Percentiles rank a stretch among this genome's conserved stretches.
Evolutionary conservation across 2,888 invertebrate genomes (phyloP).

Genomic region (Monoplex corrugatus): DNA sequence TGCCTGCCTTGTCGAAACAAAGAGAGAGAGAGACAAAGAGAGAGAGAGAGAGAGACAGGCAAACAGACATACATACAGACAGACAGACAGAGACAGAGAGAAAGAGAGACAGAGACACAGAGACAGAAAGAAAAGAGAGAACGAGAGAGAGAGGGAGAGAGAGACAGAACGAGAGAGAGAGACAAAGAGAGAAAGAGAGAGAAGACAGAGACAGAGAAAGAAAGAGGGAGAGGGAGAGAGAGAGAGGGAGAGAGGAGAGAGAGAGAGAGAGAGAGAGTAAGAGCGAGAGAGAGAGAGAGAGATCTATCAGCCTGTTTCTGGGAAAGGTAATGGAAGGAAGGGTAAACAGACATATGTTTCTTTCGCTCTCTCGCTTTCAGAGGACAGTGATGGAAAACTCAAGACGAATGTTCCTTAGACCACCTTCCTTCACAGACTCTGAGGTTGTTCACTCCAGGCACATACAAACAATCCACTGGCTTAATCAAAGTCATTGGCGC

Average conservation of each 20-base stretch:
- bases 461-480: too few species aligned
- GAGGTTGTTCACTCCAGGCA: too few species aligned
- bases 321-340: too few species aligned
- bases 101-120: not conserved
- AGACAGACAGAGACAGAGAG: not conserved
- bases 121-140: not conserved
- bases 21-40: too few species aligned
- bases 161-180: not conserved
- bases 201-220: conserved; percentile 25
- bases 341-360: too few species aligned
- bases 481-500: too few species aligned
- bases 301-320: too few species aligned
- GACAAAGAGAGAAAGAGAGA: not conserved
- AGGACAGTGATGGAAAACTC: too few species aligned
- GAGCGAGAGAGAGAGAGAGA: conserved; percentile 4
- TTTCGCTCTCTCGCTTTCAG: too few species aligned
- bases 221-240: conserved; percentile 24
- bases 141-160: not conserved
- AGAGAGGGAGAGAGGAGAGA: conserved; percentile 8
- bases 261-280: not conserved
- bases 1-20: too few species aligned
- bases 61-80: not conserved
- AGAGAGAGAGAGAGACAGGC: not conserved
- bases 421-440: too few species aligned
- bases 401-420: too few species aligned